Evolutionary conservation across 2,113 vertebrate genomes (phyloP).

Genomic region (Australoheros scitulus): DNA sequence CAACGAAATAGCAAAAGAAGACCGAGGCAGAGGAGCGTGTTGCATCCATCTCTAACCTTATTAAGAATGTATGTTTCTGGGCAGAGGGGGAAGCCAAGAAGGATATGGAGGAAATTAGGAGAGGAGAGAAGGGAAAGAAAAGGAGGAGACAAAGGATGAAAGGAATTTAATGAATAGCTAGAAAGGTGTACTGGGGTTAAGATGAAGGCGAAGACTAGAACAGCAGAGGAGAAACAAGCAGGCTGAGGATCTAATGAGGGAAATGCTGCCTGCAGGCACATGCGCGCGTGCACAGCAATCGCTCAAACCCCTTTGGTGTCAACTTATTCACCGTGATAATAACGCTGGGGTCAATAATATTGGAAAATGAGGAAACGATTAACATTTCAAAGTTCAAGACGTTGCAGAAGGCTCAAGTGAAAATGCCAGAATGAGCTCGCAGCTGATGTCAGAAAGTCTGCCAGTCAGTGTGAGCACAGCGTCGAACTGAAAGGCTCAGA

Average conservation of each 20-base stretch:
- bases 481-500: neutral
- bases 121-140: neutral
- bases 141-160: constrained; percentile 19
- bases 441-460: constrained; percentile 5
- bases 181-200: constrained; percentile 14
- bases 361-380: constrained; percentile 53
- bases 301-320: constrained; percentile 9
- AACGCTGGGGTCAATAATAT: constrained; percentile 43
- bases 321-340: constrained; percentile 14
- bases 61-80: constrained; percentile 51
- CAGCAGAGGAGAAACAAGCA: constrained; percentile 15
- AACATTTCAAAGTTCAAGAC: constrained; percentile 60
- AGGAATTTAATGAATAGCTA: neutral
- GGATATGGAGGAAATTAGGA: constrained; percentile 14
- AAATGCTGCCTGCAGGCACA: neutral
- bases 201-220: constrained; percentile 19
- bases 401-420: constrained; percentile 7
- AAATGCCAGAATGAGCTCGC: constrained; percentile 46
- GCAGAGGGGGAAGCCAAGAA: neutral
- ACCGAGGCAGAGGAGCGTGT: neutral
- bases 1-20: neutral
- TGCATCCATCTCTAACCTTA: constrained; percentile 44
- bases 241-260: constrained; percentile 29
- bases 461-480: neutral
- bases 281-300: neutral